Conservation (phyloP, 2,113 vertebrate genomes). For the Cricetomys ansorgei region DNA sequence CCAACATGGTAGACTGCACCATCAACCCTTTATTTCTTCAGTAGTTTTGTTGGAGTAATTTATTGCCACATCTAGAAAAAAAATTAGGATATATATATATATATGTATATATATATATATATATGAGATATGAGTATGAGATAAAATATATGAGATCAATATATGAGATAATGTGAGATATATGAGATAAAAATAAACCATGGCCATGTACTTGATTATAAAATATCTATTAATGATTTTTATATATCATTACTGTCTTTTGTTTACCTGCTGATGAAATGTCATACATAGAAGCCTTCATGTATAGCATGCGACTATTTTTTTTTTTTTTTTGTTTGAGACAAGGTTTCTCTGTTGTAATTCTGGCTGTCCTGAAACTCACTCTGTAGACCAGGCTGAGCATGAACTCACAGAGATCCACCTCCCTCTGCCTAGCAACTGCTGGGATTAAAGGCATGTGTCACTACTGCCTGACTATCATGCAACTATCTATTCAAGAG, state of each 20-base stretch:
- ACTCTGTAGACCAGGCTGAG: no score
- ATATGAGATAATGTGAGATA: no score
- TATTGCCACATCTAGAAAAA: background rate
- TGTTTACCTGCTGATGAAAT: background rate
- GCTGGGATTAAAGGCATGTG: no score
- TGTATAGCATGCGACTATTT: fast-evolving
- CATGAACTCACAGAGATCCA: no score
- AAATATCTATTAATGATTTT: background rate
- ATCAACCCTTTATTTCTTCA: background rate
- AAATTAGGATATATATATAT: background rate
- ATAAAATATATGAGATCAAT: no score
- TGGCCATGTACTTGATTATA: background rate
- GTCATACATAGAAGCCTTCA: background rate
- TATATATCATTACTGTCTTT: background rate
- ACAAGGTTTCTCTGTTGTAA: no score
- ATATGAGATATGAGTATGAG: no score
- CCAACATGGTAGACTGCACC: background rate
- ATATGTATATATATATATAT: no score
- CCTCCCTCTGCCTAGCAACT: no score
- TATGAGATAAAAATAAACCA: background rate
- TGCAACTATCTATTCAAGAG: fast-evolving
- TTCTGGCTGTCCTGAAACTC: no score
- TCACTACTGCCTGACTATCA: no score
- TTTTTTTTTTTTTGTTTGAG: no score
- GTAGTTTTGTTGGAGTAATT: background rate